phyloP scores from a whole-genome alignment of 2,888 invertebrate species.

The Hypolimnas misippus region DNA sequence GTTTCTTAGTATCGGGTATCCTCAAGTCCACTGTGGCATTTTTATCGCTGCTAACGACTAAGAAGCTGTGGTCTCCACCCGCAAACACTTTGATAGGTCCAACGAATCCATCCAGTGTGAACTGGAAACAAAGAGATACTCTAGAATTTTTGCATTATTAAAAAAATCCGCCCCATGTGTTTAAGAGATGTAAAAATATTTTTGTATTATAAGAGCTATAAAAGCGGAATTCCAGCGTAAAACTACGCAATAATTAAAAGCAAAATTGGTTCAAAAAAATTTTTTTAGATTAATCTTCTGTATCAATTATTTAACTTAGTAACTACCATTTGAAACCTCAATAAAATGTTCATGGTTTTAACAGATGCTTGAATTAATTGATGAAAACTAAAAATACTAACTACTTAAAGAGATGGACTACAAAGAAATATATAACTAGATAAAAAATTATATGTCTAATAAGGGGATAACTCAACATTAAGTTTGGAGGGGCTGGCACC shows the following conservation, averaged over 20 bases:
- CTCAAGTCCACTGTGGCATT: conserved; percentile 86
- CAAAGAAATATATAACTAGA: neutral
- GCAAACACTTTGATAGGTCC: conserved; percentile 87
- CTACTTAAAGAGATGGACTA: neutral
- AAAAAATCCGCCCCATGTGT: neutral
- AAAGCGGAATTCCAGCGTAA: no score
- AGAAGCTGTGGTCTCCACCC: conserved; percentile 95
- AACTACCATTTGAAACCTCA: no score
- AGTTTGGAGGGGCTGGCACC: conserved; percentile 64
- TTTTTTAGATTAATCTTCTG: no score
- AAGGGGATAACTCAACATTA: conserved; percentile 73
- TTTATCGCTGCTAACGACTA: conserved; percentile 82
- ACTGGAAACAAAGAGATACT: conserved; percentile 56
- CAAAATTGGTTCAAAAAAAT: no score
- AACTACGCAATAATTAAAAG: no score
- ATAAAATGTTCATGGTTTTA: neutral
- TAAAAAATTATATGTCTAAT: conserved; percentile 31
- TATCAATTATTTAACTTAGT: no score
- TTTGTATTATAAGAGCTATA: no score
- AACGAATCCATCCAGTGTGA: conserved; percentile 62
- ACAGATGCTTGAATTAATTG: neutral
- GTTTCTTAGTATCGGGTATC: conserved; percentile 79
- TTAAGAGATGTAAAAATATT: neutral
- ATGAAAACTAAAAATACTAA: neutral
- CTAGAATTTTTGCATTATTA: neutral